Evolutionary conservation across 2,888 invertebrate genomes (phyloP).

Genomic region (Hemaris fuciformis): DNA sequence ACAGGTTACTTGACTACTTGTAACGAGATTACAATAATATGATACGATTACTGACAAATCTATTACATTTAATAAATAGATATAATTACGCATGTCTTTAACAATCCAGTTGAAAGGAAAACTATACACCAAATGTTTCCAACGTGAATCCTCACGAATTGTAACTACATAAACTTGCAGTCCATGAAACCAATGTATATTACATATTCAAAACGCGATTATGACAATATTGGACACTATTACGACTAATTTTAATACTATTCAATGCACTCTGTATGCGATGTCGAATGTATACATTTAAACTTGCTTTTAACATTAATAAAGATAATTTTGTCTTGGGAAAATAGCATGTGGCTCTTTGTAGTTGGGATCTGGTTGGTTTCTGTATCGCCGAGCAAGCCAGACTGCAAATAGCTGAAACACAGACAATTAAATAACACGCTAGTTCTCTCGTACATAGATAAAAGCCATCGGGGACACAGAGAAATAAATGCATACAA

Average conservation of each 20-base stretch:
- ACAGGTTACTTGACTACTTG: no score
- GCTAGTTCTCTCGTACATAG: background rate
- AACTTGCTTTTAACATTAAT: constrained; percentile 55
- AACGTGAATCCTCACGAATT: background rate
- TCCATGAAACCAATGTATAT: background rate
- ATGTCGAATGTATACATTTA: no score
- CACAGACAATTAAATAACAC: constrained; percentile 10
- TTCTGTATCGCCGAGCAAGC: constrained; percentile 89
- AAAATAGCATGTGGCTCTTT: constrained; percentile 88
- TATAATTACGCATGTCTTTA: background rate
- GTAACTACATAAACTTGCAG: background rate
- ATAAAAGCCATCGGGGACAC: background rate
- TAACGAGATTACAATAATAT: no score
- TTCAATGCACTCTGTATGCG: background rate
- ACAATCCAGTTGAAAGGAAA: background rate
- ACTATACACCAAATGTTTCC: background rate
- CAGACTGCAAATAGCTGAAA: constrained; percentile 91
- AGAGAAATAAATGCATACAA: background rate
- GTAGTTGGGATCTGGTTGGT: constrained; percentile 88
- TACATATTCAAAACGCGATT: background rate
- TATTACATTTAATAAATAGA: background rate
- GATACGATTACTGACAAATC: background rate
- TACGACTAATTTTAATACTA: background rate
- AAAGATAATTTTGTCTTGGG: constrained; percentile 81
- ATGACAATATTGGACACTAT: background rate